Percentiles rank a stretch among this genome's conserved stretches.
phyloP scores from a whole-genome alignment of 2,797 vertebrate genomes.

The Benthosema pterotum region DNA sequence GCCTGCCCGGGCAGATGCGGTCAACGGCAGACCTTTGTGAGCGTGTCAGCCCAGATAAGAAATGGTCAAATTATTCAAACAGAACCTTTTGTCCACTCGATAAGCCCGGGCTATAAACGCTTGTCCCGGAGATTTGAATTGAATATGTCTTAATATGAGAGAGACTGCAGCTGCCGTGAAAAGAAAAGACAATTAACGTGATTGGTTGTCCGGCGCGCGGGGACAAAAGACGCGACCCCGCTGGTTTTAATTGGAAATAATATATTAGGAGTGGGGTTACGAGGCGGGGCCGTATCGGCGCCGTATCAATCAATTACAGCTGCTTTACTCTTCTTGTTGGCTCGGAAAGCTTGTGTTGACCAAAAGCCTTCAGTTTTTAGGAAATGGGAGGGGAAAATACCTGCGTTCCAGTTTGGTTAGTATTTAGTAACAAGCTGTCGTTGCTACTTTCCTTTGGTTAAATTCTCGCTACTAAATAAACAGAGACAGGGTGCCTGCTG shows the following conservation, averaged over 20 bases:
- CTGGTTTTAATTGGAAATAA: slow-evolving; percentile 59
- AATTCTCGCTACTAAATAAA: too few species aligned
- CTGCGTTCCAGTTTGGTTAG: too few species aligned
- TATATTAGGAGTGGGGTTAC: slow-evolving; percentile 42
- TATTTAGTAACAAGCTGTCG: too few species aligned
- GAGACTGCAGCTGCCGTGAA: slow-evolving; percentile 81
- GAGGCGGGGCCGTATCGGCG: slow-evolving; percentile 46
- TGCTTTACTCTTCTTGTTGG: too few species aligned
- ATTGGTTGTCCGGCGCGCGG: slow-evolving; percentile 72
- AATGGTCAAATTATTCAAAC: slow-evolving; percentile 87
- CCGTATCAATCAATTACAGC: neutral
- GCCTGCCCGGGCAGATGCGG: slow-evolving; percentile 83
- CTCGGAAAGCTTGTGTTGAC: too few species aligned
- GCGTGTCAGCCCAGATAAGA: slow-evolving; percentile 84
- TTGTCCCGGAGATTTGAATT: slow-evolving; percentile 79
- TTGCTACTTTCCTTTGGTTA: too few species aligned
- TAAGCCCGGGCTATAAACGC: slow-evolving; percentile 79
- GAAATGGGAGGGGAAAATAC: too few species aligned
- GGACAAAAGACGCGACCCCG: slow-evolving; percentile 61
- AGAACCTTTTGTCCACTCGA: slow-evolving; percentile 79
- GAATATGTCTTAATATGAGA: slow-evolving; percentile 86
- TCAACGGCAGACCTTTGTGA: slow-evolving; percentile 83
- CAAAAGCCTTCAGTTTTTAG: too few species aligned
- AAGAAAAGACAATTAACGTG: slow-evolving; percentile 78
- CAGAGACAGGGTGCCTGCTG: too few species aligned